Conservation (phyloP, 2,888 invertebrate species). For the Dolichopus griseipennis region DNA sequence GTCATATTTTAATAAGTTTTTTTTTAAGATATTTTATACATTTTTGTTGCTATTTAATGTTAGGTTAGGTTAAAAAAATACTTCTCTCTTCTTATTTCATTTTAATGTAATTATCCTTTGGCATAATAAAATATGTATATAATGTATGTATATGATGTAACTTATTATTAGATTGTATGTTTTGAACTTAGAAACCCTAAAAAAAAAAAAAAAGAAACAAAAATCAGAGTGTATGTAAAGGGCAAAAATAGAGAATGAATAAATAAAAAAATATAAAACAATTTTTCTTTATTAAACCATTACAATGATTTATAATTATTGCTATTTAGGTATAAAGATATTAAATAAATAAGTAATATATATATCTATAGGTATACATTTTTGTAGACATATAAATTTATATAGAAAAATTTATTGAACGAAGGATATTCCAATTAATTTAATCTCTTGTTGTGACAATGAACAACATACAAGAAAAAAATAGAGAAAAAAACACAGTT, state of each 20-base stretch:
- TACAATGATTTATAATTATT: slow-evolving; percentile 6
- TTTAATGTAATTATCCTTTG: too few species aligned
- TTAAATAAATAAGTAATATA: neutral
- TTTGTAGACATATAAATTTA: too few species aligned
- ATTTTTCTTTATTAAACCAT: slow-evolving; percentile 1
- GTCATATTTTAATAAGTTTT: slow-evolving; percentile 2
- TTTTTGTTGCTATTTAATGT: neutral
- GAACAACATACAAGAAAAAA: too few species aligned
- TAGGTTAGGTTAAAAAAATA: neutral
- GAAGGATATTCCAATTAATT: neutral
- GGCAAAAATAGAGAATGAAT: too few species aligned
- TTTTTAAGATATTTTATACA: too few species aligned
- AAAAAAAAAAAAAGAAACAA: too few species aligned
- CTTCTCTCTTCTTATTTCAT: neutral
- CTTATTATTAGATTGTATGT: too few species aligned
- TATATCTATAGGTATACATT: too few species aligned
- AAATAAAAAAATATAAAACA: neutral
- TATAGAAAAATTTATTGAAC: neutral
- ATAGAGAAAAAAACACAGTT: too few species aligned
- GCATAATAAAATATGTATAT: too few species aligned
- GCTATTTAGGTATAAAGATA: neutral
- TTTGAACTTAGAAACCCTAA: too few species aligned
- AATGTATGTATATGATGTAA: too few species aligned
- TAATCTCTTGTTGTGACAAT: neutral
- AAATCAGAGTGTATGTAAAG: neutral